phyloP scores from a whole-genome alignment of 2,113 vertebrate species.

The Indicator indicator region DNA sequence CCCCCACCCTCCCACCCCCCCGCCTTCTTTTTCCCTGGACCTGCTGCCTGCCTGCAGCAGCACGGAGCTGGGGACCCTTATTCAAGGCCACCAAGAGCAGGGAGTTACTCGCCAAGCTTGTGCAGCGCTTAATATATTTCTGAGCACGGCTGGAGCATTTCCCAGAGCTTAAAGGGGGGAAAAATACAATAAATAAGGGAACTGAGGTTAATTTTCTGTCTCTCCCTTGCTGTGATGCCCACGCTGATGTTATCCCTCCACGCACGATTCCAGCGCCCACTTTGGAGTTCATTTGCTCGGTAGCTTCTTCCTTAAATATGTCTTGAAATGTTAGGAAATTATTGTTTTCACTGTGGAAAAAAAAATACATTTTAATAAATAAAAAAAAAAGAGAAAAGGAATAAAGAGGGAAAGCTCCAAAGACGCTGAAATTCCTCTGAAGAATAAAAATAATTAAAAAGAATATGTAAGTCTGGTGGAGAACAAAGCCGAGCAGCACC shows the following conservation, averaged over 20 bases:
- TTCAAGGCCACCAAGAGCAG: not conserved
- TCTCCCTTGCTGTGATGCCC: not conserved
- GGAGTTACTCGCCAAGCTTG: not conserved
- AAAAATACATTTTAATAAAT: not conserved
- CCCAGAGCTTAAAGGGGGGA: not conserved
- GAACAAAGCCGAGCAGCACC: slow-evolving; percentile 7
- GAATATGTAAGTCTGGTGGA: not conserved
- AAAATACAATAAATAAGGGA: not conserved
- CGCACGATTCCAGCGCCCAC: not conserved
- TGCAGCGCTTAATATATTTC: not conserved
- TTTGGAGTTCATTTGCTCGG: not conserved
- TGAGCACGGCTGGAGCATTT: not conserved
- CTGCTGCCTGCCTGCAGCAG: not conserved
- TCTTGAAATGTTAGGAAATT: not conserved
- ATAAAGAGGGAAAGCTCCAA: not conserved
- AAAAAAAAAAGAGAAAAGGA: not conserved
- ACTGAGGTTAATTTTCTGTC: too few species aligned
- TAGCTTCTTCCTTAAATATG: not conserved
- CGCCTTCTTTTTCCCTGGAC: not conserved
- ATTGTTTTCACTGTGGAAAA: not conserved
- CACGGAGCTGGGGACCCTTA: not conserved
- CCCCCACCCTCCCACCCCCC: not conserved
- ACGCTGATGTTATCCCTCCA: not conserved
- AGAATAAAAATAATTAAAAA: not conserved
- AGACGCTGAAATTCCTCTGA: not conserved